Evolutionary conservation across 2,113 vertebrate species (phyloP).

Genomic region (Pseudopodoces humilis): DNA sequence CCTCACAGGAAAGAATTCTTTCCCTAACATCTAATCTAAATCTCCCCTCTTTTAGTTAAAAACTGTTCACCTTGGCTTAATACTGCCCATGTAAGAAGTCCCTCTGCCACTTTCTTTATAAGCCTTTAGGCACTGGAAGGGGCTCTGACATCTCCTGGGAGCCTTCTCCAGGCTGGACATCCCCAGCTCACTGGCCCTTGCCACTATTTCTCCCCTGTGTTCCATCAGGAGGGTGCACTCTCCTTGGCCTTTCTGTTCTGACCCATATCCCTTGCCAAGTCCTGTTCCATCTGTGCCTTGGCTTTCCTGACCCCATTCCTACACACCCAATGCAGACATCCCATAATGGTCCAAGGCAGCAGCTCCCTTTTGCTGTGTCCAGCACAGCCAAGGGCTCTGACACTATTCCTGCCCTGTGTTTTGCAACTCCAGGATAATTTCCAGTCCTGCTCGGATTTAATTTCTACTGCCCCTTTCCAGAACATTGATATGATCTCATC

Average conservation of each 20-base stretch:
- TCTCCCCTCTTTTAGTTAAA: background rate
- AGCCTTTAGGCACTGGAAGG: background rate
- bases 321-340: background rate
- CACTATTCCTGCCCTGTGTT: background rate
- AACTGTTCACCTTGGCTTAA: background rate
- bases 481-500: fast-evolving
- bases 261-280: background rate
- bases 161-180: background rate
- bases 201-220: background rate
- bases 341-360: background rate
- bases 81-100: background rate
- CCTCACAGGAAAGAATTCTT: background rate
- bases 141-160: background rate
- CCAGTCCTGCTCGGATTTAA: too few relatives aligned
- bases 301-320: background rate
- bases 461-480: background rate
- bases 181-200: background rate
- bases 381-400: background rate
- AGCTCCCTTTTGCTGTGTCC: background rate
- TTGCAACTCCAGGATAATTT: background rate
- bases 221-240: background rate
- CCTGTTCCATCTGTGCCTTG: background rate
- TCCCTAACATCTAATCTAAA: background rate
- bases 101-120: background rate
- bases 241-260: background rate